phyloP scores from a whole-genome alignment of 2,797 vertebrate species.

The Galago senegalensis region DNA sequence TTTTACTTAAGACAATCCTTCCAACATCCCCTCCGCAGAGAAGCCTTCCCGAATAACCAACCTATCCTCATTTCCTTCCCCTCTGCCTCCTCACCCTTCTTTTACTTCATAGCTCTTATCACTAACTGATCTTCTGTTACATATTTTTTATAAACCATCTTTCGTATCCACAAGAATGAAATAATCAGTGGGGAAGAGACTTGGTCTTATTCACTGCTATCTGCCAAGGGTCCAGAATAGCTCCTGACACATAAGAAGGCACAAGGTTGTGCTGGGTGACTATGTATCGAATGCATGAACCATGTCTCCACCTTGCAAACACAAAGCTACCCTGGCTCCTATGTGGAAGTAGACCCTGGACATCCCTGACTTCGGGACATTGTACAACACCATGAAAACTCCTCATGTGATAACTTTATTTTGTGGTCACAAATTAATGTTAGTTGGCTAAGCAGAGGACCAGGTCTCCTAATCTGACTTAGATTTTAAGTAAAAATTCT shows the following conservation, averaged over 20 bases:
- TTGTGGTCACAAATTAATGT: background rate
- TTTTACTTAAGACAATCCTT: conserved; percentile 14
- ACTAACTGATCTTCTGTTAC: background rate
- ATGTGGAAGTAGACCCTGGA: too few relatives aligned
- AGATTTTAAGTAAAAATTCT: background rate
- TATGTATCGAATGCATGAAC: background rate
- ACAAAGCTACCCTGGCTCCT: background rate
- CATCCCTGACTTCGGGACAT: background rate
- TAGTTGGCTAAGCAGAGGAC: background rate
- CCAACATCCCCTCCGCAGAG: background rate
- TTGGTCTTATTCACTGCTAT: background rate
- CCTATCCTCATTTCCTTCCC: background rate
- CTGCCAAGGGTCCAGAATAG: background rate
- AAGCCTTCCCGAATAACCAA: background rate
- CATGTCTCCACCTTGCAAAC: background rate
- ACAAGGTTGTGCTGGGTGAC: background rate
- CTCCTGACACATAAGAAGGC: background rate
- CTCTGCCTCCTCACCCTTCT: background rate
- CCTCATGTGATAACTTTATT: background rate
- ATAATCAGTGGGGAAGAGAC: background rate
- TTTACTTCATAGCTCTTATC: background rate
- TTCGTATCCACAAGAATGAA: conserved; percentile 23
- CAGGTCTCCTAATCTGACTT: background rate
- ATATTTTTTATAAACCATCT: background rate
- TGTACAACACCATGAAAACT: background rate